These are phyloP conservation scores for Plectropomus leopardus DNA, from an alignment of 2,113 vertebrate species.

Conservation along the genomic window DNA sequence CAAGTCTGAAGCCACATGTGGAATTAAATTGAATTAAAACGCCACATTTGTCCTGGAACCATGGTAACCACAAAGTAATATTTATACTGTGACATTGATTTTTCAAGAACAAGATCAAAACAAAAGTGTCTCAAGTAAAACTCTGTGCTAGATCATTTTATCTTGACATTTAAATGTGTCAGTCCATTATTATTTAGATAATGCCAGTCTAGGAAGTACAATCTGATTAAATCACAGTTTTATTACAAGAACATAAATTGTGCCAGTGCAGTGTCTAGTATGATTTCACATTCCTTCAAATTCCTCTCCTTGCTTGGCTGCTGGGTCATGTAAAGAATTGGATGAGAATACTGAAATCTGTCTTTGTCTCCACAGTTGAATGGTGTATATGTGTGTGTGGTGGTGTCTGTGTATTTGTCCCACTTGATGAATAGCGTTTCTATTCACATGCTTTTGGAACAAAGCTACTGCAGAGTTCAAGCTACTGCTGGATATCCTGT, in stretches of 20 bases:
- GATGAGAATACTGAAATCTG: constrained; percentile 65
- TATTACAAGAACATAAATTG: neutral
- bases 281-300: constrained; percentile 14
- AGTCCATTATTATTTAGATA: neutral
- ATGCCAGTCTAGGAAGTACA: neutral
- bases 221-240: neutral
- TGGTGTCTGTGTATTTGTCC: constrained; percentile 45
- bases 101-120: constrained; percentile 4
- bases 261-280: neutral
- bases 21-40: constrained; percentile 10
- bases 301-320: constrained; percentile 42
- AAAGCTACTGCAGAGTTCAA: constrained; percentile 73
- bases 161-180: neutral
- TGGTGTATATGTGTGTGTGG: constrained; percentile 28
- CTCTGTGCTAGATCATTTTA: neutral
- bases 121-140: neutral
- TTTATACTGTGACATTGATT: neutral
- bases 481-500: constrained; percentile 82
- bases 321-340: constrained; percentile 57
- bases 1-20: constrained; percentile 7
- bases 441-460: constrained; percentile 75
- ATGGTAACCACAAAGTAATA: constrained; percentile 8
- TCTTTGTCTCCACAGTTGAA: constrained; percentile 66
- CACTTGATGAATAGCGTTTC: constrained; percentile 74
- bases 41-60: constrained; percentile 1